Evolutionary conservation across 2,797 vertebrate species (phyloP).

Genomic region (Rhinatrema bivittatum): DNA sequence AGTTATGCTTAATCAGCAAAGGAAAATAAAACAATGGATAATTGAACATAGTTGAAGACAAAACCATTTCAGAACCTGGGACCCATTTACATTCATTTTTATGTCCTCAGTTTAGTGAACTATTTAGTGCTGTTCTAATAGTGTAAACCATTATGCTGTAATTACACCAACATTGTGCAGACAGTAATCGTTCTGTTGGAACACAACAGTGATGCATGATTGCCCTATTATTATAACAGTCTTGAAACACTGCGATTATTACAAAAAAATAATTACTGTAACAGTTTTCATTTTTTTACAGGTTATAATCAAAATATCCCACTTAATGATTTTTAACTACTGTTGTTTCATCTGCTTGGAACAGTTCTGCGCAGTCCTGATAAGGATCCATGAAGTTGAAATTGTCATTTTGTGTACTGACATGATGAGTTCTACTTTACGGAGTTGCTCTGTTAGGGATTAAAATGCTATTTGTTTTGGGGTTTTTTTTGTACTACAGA

Average conservation of each 20-base stretch:
- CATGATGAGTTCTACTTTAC: not conserved
- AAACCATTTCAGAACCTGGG: conserved; percentile 25
- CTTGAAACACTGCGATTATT: conserved; percentile 49
- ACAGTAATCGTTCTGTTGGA: conserved; percentile 45
- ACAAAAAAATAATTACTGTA: conserved; percentile 46
- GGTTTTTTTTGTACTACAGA: too few species aligned
- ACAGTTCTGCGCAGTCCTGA: not conserved
- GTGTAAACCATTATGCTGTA: conserved; percentile 47
- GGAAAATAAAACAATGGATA: conserved; percentile 6
- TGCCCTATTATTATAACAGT: conserved; percentile 43
- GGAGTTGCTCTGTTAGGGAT: too few species aligned
- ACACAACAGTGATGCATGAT: conserved; percentile 43
- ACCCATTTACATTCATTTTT: conserved; percentile 47
- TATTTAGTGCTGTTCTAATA: conserved; percentile 50
- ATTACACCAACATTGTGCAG: conserved; percentile 37
- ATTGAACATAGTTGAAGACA: conserved; percentile 20
- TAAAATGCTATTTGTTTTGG: too few species aligned
- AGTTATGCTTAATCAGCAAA: conserved; percentile 13
- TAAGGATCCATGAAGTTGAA: conserved; percentile 7
- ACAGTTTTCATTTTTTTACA: conserved; percentile 42
- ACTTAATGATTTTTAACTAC: conserved; percentile 26
- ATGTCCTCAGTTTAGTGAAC: conserved; percentile 45
- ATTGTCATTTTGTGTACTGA: not conserved
- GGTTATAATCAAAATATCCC: conserved; percentile 35
- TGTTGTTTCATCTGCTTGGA: conserved; percentile 10